These are phyloP conservation scores for Stenodera caucasica DNA, from an alignment of 2,888 invertebrate genomes.

Conservation along the genomic window DNA sequence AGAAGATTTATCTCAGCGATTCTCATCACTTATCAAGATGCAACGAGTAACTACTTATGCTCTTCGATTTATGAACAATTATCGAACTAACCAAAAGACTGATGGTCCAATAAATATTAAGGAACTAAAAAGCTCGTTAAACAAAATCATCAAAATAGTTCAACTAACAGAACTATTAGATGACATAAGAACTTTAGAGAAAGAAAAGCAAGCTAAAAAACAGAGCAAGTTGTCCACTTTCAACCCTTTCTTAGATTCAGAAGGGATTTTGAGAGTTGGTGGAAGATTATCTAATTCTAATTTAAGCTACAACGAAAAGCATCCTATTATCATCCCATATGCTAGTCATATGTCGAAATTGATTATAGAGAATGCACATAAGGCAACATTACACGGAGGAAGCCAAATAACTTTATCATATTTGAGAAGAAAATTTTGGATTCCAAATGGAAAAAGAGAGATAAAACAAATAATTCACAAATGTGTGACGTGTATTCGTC, in stretches of 20 bases:
- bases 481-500: not conserved
- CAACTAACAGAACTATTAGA: not conserved
- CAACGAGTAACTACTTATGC: not conserved
- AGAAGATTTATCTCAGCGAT: not conserved
- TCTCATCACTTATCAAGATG: slow-evolving; percentile 8
- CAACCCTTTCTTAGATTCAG: not conserved
- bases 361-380: not conserved
- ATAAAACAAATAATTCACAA: not conserved
- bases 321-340: not conserved
- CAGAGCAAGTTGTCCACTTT: not conserved
- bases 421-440: not conserved
- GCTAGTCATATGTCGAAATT: not conserved
- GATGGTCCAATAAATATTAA: not conserved
- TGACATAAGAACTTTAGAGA: not conserved
- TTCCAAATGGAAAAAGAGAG: not conserved
- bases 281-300: not conserved
- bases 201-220: not conserved
- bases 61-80: not conserved
- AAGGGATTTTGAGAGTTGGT: not conserved
- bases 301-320: not conserved
- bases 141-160: not conserved
- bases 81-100: not conserved
- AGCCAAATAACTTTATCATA: not conserved
- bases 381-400: not conserved
- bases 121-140: not conserved